Evolutionary conservation across 1,140 invertebrate genomes (phyloP), one percentile per base, ranked within the genome.

Genomic region (Microplitis demolitor): DNA sequence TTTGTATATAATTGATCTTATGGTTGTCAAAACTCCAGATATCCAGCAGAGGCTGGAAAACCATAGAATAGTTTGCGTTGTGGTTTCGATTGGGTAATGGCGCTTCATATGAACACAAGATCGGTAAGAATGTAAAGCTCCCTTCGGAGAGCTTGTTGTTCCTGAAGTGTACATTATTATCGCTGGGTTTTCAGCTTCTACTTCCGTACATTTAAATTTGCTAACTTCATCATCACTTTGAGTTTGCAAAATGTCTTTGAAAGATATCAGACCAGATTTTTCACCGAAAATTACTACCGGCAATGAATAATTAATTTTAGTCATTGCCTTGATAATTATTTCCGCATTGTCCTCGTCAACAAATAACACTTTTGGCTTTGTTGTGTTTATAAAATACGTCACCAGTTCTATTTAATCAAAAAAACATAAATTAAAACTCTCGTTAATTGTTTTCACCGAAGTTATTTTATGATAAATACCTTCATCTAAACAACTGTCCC

Each of bases 341-440:
- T 64, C 5, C 0, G 75, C 71, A 11, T 60, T 72, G 2, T 66
- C 50, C 56, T 74, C 60, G n/a, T 78, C 76, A 1, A 76, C 70
- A 54, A 86, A 86, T 5, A 84, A 74, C n/a, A 85, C 39, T 72
- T 84, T 84, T 5, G 84, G 83, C n/a, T 73, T 56, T 0, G 77
- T 77, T 16, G 79, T 67, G 4, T 77, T 77, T n/a, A 85, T 50
- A 8, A 83, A 68, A 62, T 83, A 71, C 4, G 56, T 73, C 33
- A 74, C 16, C 24, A 69, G 4, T 45, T 73, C 78, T 78, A 72
- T 45, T 62, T 51, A 24, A 54, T 11, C 5, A 66, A 66, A 13
- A 50, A 53, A 33, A 5, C 4, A 14, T 14, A 35, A 39, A 64
- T 64, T 13, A 4, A 11, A 16, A 66, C 1, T 24, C 4, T n/a